phyloP scores from a whole-genome alignment of 2,797 vertebrate species.

The Hipposideros larvatus region DNA sequence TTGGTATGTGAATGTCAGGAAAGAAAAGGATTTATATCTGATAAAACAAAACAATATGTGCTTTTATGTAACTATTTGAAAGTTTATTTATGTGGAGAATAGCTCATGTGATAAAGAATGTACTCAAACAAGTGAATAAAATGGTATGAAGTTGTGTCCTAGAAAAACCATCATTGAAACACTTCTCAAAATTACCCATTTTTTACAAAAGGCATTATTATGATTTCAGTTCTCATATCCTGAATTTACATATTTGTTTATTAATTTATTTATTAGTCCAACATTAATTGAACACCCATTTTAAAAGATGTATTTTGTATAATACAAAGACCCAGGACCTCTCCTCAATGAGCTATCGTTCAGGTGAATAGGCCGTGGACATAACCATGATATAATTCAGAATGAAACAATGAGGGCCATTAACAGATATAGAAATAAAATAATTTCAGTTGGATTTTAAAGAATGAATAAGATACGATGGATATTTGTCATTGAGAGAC shows the following conservation, averaged over 20 bases:
- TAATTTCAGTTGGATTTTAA: conserved; percentile 11
- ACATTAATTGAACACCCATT: neutral
- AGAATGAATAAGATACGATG: neutral
- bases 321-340: neutral
- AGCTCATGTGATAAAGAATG: conserved; percentile 45
- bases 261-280: conserved; percentile 41
- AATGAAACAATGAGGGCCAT: neutral
- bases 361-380: neutral
- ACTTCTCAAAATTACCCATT: neutral
- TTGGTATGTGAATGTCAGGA: neutral
- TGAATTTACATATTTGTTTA: neutral
- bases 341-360: neutral
- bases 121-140: conserved; percentile 38
- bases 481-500: neutral
- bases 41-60: conserved; percentile 16
- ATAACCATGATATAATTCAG: neutral
- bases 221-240: neutral
- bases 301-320: neutral
- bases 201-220: neutral
- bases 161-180: neutral
- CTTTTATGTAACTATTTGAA: conserved; percentile 64
- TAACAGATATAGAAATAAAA: conserved; percentile 3
- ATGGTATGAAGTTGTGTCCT: neutral
- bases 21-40: conserved; percentile 50
- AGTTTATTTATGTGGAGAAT: conserved; percentile 41